A percentile compares a stretch with the other conserved stretches of the same genome.
phyloP scores from a whole-genome alignment of 2,113 vertebrate genomes.

The Myocastor coypus region DNA sequence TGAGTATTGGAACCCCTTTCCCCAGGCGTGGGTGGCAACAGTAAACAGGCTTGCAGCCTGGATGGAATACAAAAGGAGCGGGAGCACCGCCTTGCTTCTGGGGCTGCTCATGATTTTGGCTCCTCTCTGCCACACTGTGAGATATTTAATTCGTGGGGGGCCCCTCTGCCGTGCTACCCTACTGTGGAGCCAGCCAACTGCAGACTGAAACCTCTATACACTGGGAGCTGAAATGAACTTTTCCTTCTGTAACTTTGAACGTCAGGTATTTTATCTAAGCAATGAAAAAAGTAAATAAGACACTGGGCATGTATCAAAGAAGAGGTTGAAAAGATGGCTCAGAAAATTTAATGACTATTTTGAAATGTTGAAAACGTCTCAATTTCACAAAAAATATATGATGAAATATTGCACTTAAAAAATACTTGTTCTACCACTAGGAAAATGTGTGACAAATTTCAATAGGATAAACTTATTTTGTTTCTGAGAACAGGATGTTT shows the following conservation, averaged over 20 bases:
- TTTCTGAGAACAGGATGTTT: conserved; percentile 25
- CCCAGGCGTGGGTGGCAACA: too few species aligned
- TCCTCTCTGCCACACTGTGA: not conserved
- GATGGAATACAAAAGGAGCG: not conserved
- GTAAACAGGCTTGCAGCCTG: not conserved
- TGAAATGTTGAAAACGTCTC: not conserved
- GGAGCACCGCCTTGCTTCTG: not conserved
- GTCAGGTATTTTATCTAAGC: not conserved
- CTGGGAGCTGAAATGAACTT: not conserved
- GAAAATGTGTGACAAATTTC: conserved; percentile 20
- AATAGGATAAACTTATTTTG: not conserved
- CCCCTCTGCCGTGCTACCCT: not conserved
- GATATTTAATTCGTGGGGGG: not conserved
- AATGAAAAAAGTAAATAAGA: not conserved
- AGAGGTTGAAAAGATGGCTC: not conserved
- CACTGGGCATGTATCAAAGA: not conserved
- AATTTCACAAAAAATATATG: not conserved
- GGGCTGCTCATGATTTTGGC: not conserved
- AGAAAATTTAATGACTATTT: not conserved
- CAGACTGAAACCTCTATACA: not conserved
- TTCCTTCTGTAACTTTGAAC: not conserved
- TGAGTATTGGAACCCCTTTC: not conserved
- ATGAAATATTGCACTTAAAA: not conserved
- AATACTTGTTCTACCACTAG: not conserved
- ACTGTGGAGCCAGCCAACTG: not conserved